phyloP scores from a whole-genome alignment of 1,140 invertebrate genomes.

The Panulirus ornatus region DNA sequence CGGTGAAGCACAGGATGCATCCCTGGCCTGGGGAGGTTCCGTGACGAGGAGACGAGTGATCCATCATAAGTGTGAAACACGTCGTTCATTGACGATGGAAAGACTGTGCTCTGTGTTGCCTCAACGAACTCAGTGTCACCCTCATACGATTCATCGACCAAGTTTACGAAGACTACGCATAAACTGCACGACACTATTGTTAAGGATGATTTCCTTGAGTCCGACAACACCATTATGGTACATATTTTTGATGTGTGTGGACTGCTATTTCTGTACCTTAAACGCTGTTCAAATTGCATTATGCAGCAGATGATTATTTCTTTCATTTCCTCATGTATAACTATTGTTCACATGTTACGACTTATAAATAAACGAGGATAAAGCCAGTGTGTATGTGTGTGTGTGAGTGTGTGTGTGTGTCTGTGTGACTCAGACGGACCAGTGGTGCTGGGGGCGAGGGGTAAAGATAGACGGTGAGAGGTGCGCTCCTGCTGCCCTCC shows the following conservation, averaged over 20 bases:
- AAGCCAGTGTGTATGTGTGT: constrained; percentile 19
- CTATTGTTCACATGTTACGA: background rate
- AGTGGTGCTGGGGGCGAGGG: too few relatives aligned
- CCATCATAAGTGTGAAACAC: too few relatives aligned
- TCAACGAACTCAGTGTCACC: background rate
- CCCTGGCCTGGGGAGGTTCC: too few relatives aligned
- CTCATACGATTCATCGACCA: background rate
- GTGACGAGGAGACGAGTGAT: too few relatives aligned
- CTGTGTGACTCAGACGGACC: too few relatives aligned
- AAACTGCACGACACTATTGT: background rate
- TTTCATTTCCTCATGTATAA: background rate
- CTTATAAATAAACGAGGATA: too few relatives aligned
- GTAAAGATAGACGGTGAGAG: too few relatives aligned
- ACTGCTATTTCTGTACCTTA: background rate
- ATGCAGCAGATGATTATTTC: background rate
- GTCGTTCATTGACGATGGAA: too few relatives aligned
- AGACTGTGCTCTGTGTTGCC: background rate
- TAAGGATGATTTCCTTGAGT: background rate
- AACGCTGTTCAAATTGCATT: background rate
- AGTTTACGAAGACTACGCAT: background rate
- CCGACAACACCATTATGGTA: background rate
- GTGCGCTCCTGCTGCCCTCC: too few relatives aligned
- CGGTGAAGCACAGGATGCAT: too few relatives aligned
- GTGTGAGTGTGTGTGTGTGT: constrained; percentile 11
- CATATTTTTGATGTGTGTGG: background rate